Conservation (phyloP, 2,888 invertebrate species). For the Neocrepidodera transversa region DNA sequence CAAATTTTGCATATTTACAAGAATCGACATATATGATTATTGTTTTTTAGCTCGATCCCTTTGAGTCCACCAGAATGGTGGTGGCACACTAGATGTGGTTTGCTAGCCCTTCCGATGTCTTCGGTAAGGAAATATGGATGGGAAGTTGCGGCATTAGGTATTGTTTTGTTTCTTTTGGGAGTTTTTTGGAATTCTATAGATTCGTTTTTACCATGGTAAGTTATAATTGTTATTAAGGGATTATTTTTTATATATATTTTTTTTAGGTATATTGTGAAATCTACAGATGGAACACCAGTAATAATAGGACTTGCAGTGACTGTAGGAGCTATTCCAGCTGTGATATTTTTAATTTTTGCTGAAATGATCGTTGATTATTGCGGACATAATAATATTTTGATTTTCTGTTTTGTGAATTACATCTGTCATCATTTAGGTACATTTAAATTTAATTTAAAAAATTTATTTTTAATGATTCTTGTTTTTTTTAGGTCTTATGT, state of each 20-base stretch:
- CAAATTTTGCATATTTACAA: too few species aligned
- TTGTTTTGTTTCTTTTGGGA: slow-evolving; percentile 75
- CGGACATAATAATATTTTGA: slow-evolving; percentile 82
- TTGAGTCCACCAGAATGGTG: slow-evolving; percentile 85
- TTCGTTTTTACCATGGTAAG: slow-evolving; percentile 76
- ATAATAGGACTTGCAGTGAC: slow-evolving; percentile 72
- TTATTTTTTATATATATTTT: not conserved
- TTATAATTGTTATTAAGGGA: slow-evolving; percentile 31
- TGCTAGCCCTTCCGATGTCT: slow-evolving; percentile 81
- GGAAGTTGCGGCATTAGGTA: slow-evolving; percentile 74
- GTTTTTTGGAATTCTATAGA: slow-evolving; percentile 83
- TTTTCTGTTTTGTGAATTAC: slow-evolving; percentile 82
- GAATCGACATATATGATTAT: too few species aligned
- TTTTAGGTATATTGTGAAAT: slow-evolving; percentile 68
- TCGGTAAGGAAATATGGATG: slow-evolving; percentile 77
- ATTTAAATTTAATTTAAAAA: slow-evolving; percentile 21
- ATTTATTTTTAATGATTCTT: too few species aligned
- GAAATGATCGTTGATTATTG: slow-evolving; percentile 85
- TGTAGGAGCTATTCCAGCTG: slow-evolving; percentile 72
- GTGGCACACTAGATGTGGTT: slow-evolving; percentile 84
- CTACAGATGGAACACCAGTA: slow-evolving; percentile 64
- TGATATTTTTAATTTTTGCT: slow-evolving; percentile 77
- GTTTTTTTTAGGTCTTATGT: slow-evolving; percentile 64
- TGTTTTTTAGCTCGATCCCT: slow-evolving; percentile 69
- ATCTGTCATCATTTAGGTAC: slow-evolving; percentile 77